Base-by-base conservation (phyloP, 2,113 vertebrate species). In the Casuarius casuarius region DNA sequence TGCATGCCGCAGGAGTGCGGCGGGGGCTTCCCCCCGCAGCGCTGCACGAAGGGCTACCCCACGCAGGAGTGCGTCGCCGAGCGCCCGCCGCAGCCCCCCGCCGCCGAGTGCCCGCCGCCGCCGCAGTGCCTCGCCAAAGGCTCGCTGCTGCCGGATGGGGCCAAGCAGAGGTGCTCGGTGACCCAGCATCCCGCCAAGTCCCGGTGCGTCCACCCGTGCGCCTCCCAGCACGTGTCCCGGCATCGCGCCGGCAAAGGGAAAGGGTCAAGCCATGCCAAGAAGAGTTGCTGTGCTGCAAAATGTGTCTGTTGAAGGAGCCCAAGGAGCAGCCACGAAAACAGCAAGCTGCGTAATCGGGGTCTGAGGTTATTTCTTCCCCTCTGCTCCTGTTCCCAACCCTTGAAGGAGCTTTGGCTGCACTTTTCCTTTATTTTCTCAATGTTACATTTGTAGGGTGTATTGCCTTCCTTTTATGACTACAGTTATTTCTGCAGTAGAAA, bases 31-130 rank as follows among this genome's bases (percentile, higher is more conserved):
- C 84, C 82, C 48, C 10, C 38, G 5, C 92, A 86, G 59, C 59
- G 71, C 9, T 97, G 85, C 75, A 88, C 38, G 52, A 96, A 88
- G 79, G 95, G 96, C 0, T 96, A 97, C 89, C 96, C 95, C 0
- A 93, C 59, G 1, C 95, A 97, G 78, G 95, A 97, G 15, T 80
- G 58, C 0, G 4, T 58, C 28, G 42, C 9, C 66, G 89, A 86
- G 61, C 10, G 42, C 42, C 52, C 13, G 2, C 66, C 38, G 0
- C 61, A 38, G 20, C 3, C 38, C 89, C 10, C 7, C 26, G 54
- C 28, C 54, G 0, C 23, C 35, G 40, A 38, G 38, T 38, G 20
- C 3, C 38, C 89, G 12, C 7, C 26, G 54, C 26, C 54, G 0
- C 23, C 35, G 40, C 79, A 51, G 2, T 2, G 5, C 0, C 1